Evolutionary conservation across 2,888 invertebrate species (phyloP).

Genomic region (Hoplodrina ambigua): DNA sequence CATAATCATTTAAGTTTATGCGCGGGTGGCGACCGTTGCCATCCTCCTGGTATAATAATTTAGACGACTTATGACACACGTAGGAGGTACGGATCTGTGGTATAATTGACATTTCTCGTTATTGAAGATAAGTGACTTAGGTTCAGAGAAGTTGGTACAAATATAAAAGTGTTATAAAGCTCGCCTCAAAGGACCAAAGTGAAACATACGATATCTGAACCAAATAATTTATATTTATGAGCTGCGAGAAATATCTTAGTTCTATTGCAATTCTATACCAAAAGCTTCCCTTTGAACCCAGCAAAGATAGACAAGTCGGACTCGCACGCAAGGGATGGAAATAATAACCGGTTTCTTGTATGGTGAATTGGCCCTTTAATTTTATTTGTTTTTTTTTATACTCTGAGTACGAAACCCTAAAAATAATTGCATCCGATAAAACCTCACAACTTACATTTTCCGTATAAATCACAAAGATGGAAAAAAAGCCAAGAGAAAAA

Average conservation of each 20-base stretch:
- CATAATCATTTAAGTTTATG: constrained; percentile 34
- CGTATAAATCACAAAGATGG: too few relatives aligned
- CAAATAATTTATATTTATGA: constrained; percentile 36
- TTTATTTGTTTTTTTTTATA: too few relatives aligned
- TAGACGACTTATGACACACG: constrained; percentile 16
- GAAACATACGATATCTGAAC: neutral
- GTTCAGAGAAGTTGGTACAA: neutral
- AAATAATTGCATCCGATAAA: neutral
- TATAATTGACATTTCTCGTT: constrained; percentile 14
- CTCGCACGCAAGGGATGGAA: too few relatives aligned
- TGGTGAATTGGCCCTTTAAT: too few relatives aligned
- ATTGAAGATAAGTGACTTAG: constrained; percentile 3
- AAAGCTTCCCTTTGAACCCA: constrained; percentile 9
- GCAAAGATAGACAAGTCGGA: too few relatives aligned
- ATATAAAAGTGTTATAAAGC: neutral
- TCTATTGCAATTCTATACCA: neutral
- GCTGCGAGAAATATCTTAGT: neutral
- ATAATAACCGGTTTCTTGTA: too few relatives aligned
- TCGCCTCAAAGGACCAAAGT: constrained; percentile 13
- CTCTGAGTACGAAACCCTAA: too few relatives aligned
- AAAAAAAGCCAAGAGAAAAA: neutral
- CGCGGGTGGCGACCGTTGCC: constrained; percentile 1
- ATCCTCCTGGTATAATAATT: constrained; percentile 12
- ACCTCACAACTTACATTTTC: neutral
- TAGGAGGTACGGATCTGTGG: neutral